A percentile compares a stretch with the other conserved stretches of the same genome.
Evolutionary conservation across 2,797 vertebrate genomes (phyloP).

Genomic region (Aphelocoma californica): DNA sequence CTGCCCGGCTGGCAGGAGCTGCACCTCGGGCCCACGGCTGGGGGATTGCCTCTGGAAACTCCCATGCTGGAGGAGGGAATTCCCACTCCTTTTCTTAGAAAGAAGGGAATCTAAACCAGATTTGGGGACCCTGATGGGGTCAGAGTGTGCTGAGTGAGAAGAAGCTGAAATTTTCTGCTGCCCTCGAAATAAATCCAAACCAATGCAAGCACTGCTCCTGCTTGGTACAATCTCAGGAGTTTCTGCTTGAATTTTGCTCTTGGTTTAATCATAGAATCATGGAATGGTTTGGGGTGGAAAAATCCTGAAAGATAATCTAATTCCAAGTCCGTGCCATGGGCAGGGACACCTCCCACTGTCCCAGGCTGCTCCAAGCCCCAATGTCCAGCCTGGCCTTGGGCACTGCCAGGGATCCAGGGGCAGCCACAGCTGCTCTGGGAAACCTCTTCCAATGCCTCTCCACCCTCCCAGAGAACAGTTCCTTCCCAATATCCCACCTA

Average conservation of each 20-base stretch:
- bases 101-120: not conserved
- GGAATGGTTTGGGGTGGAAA: not conserved
- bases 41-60: slow-evolving; percentile 41
- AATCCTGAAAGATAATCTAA: not conserved
- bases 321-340: not conserved
- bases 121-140: not conserved
- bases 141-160: too few relatives aligned
- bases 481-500: fast-evolving
- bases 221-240: not conserved
- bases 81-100: not conserved
- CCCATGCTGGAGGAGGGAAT: not conserved
- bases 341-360: not conserved
- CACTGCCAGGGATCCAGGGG: not conserved
- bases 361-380: not conserved
- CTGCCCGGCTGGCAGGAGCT: not conserved
- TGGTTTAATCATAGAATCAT: not conserved
- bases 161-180: not conserved
- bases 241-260: not conserved
- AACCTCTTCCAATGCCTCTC: not conserved
- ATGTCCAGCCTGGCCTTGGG: not conserved
- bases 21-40: fast-evolving
- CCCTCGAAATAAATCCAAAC: not conserved
- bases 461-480: not conserved
- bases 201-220: not conserved
- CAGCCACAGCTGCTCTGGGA: not conserved